These are phyloP conservation scores for Crotalus helleri DNA, from an alignment of 2,113 vertebrate genomes.

Conservation along the genomic window DNA sequence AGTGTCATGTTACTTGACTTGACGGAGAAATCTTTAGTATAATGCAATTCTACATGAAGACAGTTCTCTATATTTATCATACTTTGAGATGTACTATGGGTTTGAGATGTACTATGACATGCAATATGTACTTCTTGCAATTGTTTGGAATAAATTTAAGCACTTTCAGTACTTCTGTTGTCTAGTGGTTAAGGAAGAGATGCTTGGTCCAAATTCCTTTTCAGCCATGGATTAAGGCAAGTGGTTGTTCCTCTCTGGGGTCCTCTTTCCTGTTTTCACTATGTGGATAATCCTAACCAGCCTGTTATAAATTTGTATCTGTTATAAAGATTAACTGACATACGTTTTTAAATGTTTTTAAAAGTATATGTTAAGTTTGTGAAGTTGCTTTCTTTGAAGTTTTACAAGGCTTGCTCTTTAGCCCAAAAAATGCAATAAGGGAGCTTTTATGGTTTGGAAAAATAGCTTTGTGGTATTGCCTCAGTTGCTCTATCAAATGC, in stretches of 20 bases:
- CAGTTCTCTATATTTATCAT: neutral
- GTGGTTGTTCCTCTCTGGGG: neutral
- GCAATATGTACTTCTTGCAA: neutral
- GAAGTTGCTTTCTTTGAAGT: neutral
- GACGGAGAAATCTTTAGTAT: neutral
- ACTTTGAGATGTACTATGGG: neutral
- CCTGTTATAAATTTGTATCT: neutral
- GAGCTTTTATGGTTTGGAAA: neutral
- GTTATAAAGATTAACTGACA: neutral
- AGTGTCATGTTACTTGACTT: no score
- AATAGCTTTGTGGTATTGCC: neutral
- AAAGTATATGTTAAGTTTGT: neutral
- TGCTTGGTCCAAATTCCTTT: neutral
- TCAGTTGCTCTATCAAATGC: neutral
- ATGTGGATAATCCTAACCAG: neutral
- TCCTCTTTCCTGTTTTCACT: neutral
- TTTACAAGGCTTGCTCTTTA: neutral
- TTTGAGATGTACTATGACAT: neutral
- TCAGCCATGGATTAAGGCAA: neutral
- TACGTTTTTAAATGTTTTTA: neutral
- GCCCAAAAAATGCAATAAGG: neutral
- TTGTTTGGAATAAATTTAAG: neutral
- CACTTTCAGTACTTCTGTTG: neutral
- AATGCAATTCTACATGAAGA: neutral
- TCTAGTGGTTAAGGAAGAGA: neutral